Base-by-base conservation (phyloP, 2,888 invertebrate species). In the Philopedon plagiatum region DNA sequence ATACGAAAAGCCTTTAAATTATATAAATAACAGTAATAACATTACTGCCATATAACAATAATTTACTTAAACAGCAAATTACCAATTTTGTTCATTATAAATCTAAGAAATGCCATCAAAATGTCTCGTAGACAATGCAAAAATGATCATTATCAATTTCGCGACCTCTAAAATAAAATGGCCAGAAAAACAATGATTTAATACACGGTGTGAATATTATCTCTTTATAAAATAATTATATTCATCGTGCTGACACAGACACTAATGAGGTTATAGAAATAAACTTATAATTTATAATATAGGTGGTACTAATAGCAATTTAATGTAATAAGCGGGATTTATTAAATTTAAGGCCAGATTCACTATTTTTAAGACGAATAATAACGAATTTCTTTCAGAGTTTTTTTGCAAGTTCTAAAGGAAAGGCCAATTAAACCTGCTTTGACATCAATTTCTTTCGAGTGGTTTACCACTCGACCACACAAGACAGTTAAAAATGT, bases 131-230 rank as follows among this genome's bases (percentile, higher is more conserved):
- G 37, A 66, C 66, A 66, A 66, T 66, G 44, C 57, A 32, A 32
- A 18, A 41, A 60, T 51, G 60, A 64, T 64, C 37, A 51, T 39
- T 60, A 67, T 67, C 67, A 60, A 67, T 60, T 67, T 51, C 21
- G 37, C 37, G 58, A 60, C 58, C 67, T 60, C 34, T 60, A 61
- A 49, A 37, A 26, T 58, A 57, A 34, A 51, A 51, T 37, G 18
- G 21, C 23, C 51, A 32, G 23, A 13, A 44, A 65, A 60, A 60
- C 51, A 67, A 67, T 67, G 67, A 67, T 39, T 61, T 56, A 51
- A 60, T 37, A 60, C 26, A 37, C 37, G 58, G 60, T 51, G 67
- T 51, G 67, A 67, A 67, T 67, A 60, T 67, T 67, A 37, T 51
- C 56, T 60, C 37, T 26, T 7, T 26, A 5, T 5, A 26, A 60